Percentiles rank a stretch among this genome's conserved stretches.
Conservation (phyloP, 2,888 invertebrate genomes). For the Chorisops tibialis region DNA sequence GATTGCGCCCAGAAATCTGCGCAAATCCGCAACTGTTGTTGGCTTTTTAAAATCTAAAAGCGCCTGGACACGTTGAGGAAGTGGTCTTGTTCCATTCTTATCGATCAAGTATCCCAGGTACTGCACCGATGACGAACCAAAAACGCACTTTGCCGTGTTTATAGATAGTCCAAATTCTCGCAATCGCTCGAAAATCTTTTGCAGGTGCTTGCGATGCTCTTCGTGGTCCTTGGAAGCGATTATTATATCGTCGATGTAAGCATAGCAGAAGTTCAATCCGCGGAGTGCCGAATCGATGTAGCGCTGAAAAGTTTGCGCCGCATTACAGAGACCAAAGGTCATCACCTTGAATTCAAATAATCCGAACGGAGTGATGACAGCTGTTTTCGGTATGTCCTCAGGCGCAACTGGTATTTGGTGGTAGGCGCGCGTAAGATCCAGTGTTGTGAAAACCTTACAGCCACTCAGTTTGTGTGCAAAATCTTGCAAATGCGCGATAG, state of each 20-base stretch:
- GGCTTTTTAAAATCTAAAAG: background rate
- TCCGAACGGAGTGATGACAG: constrained; percentile 44
- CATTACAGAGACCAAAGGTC: constrained; percentile 44
- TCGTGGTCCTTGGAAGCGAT: constrained; percentile 34
- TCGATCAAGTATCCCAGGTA: background rate
- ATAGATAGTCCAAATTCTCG: constrained; percentile 33
- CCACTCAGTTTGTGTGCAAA: constrained; percentile 20
- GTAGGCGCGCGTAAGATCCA: constrained; percentile 40
- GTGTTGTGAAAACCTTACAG: constrained; percentile 34
- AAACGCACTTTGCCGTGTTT: constrained; percentile 34
- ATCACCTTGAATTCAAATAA: constrained; percentile 40
- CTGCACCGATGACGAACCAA: constrained; percentile 27
- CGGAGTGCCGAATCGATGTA: constrained; percentile 38
- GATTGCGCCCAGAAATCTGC: background rate
- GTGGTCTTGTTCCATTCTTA: no score
- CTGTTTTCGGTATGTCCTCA: constrained; percentile 39
- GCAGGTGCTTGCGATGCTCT: constrained; percentile 36
- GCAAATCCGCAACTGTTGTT: background rate
- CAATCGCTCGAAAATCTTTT: constrained; percentile 34
- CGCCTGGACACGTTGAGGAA: background rate
- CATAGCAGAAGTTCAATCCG: constrained; percentile 36
- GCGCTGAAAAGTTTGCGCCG: constrained; percentile 43
- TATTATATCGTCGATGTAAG: constrained; percentile 40
- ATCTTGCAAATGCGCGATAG: constrained; percentile 13
- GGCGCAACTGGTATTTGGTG: constrained; percentile 41